Conservation (phyloP, 2,113 vertebrate species). For the Pituophis catenifer region DNA sequence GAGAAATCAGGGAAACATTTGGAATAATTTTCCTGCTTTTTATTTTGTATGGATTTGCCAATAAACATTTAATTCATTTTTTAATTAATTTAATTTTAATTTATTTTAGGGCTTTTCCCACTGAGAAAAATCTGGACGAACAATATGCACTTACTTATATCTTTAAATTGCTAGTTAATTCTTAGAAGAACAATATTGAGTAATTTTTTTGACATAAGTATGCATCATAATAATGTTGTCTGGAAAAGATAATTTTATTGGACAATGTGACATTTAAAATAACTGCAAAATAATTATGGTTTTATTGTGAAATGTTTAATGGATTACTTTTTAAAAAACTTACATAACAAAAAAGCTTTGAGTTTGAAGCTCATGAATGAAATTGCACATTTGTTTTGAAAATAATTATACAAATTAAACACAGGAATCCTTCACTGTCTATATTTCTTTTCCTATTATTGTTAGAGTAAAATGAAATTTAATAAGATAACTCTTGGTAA, state of each 20-base stretch:
- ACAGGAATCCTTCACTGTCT: conserved; percentile 31
- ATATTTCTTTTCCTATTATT: conserved; percentile 46
- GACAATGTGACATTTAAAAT: background rate
- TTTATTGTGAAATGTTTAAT: conserved; percentile 1
- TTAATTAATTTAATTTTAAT: background rate
- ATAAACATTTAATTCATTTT: background rate
- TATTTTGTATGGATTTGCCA: background rate
- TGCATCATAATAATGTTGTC: background rate
- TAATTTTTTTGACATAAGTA: background rate
- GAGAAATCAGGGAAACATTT: background rate
- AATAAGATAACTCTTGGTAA: conserved; percentile 49
- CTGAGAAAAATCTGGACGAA: background rate
- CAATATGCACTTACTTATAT: background rate
- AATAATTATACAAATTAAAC: conserved; percentile 50
- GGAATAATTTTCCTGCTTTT: background rate
- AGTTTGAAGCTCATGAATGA: conserved; percentile 47
- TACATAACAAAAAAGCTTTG: conserved; percentile 36
- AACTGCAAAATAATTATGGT: background rate
- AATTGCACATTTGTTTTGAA: conserved; percentile 46
- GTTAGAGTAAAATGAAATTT: conserved; percentile 60
- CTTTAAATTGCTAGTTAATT: background rate
- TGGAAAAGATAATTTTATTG: background rate
- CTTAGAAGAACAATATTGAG: background rate
- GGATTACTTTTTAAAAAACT: conserved; percentile 35
- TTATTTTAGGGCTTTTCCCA: background rate